These are phyloP conservation scores for Ypsolopha sequella DNA, from an alignment of 2,888 invertebrate species.

Conservation along the genomic window DNA sequence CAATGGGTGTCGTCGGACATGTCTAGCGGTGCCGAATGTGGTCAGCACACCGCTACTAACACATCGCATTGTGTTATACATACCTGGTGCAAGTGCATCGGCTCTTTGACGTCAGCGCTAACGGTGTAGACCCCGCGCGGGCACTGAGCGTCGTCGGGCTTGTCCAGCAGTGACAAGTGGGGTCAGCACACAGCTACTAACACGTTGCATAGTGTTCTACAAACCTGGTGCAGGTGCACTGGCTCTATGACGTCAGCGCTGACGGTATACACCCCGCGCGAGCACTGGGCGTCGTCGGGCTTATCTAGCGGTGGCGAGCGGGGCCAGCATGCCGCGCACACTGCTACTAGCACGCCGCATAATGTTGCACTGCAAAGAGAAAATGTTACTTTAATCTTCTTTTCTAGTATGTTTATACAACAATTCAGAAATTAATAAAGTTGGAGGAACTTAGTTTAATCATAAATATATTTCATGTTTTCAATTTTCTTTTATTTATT, in stretches of 20 bases:
- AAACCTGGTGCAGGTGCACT: constrained; percentile 29
- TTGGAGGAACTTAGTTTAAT: too few species aligned
- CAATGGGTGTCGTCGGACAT: too few species aligned
- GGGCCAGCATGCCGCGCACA: constrained; percentile 82
- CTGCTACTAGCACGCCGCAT: constrained; percentile 81
- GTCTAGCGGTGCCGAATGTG: too few species aligned
- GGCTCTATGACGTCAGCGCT: constrained; percentile 37
- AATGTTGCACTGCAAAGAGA: constrained; percentile 76
- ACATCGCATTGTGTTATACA: constrained; percentile 6
- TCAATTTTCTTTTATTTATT: too few species aligned
- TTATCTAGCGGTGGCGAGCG: constrained; percentile 45
- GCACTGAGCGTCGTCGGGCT: constrained; percentile 42
- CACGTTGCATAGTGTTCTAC: constrained; percentile 2
- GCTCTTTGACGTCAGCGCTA: constrained; percentile 38
- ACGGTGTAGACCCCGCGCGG: constrained; percentile 49
- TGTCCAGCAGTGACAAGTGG: too few species aligned
- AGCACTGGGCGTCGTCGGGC: constrained; percentile 42
- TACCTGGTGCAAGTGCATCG: constrained; percentile 37
- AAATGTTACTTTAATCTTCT: constrained; percentile 12
- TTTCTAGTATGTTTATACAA: too few species aligned
- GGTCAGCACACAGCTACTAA: background rate
- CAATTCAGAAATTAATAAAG: too few species aligned
- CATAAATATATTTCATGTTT: too few species aligned
- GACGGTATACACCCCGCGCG: constrained; percentile 50
- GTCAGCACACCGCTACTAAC: background rate